Base-by-base conservation (phyloP, 2,113 vertebrate genomes). In the Osmerus eperlanus region DNA sequence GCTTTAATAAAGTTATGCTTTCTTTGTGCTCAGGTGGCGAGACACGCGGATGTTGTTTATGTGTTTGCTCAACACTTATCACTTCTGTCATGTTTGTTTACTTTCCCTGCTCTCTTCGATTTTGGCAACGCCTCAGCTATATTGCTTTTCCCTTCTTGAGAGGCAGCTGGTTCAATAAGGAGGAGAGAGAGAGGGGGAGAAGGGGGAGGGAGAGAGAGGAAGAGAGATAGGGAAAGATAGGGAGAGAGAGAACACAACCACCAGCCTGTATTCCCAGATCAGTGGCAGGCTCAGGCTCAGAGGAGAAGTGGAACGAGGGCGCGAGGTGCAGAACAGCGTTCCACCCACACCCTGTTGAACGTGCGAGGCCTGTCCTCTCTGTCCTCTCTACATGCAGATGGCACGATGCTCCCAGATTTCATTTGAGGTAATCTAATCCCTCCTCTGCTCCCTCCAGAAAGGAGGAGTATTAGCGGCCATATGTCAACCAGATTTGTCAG, bases 401-500 rank as follows among this genome's bases (percentile, higher is more conserved):
- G 97, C 94, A 95, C 89, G 88, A 93, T 81, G 89, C 90, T 95
- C 96, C 97, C 96, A 96, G 95, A 97, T 98, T 98, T 98, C 95
- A 99, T 98, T 97, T 97, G 95, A 97, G 96, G 97, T 98, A 98
- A 98, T 98, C 96, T 98, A 99, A 99, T 99, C 96, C 97, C 93
- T 95, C 93, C 93, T 93, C 94, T 95, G 95, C 95, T 98, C 97
- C 95, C 95, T 95, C 95, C 95, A 98, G 96, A 99, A 99, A 97
- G 96, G 94, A 95, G 93, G 93, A 91, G 96, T 96, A 99, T 99
- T 99, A 99, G 96, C 93, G 93, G 96, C 97, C 97, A 99, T 99
- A 99, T 99, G 97, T 98, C 97, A 99, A 97, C 95, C 96, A 98
- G 96, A 98, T 98, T 99, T 99, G 97, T 99, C 97, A 98, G 97